Base-by-base conservation (phyloP, 2,113 vertebrate genomes). In the Oophaga pumilio region DNA sequence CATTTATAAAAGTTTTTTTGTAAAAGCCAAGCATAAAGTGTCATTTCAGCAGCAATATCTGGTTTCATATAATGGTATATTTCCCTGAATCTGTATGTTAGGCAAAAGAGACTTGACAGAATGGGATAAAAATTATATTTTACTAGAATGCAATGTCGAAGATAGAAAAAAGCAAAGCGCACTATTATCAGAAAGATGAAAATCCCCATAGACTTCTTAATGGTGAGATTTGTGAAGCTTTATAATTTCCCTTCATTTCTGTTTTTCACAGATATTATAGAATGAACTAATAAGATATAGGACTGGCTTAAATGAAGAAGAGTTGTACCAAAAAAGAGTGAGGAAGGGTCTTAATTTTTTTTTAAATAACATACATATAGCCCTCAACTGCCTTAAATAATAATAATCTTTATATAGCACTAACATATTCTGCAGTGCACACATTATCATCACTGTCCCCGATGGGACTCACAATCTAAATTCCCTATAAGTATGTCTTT, bases 21-120 rank as follows among this genome's bases (percentile, higher is more conserved):
- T 18, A 85, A 85, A 76, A 7, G 22, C 80, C 28, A 66, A 71
- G 64, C 14, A 53, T 68, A 56, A 84, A 84, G 69, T 73, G 50
- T 24, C 24, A 84, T 57, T 66, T 84, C 24, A 84, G 52, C 52
- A 73, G 10, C 12, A 49, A 82, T 33, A 33, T 50, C 52, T 28
- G 24, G 50, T 28, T 84, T 71, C 73, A 33, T 73, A 18, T 69
- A 28, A 52, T 6, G 15, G 18, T 22, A 84, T 84, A 49, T 50
- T 57, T 84, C 14, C 50, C 6, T 20, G 52, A 18, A 71, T 24
- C 66, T 57, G n/a, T 53, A 15, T 20, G 11, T n/a, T 14, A 66
- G 49, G 28, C 18, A 52, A 64, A 50, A 59, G 5, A 4, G 12
- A 80, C 14, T 17, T 60, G 52, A 60, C 53, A 60, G 15, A 20